Base-by-base conservation (phyloP, 2,888 invertebrate genomes). In the Ramazzottius varieornatus region DNA sequence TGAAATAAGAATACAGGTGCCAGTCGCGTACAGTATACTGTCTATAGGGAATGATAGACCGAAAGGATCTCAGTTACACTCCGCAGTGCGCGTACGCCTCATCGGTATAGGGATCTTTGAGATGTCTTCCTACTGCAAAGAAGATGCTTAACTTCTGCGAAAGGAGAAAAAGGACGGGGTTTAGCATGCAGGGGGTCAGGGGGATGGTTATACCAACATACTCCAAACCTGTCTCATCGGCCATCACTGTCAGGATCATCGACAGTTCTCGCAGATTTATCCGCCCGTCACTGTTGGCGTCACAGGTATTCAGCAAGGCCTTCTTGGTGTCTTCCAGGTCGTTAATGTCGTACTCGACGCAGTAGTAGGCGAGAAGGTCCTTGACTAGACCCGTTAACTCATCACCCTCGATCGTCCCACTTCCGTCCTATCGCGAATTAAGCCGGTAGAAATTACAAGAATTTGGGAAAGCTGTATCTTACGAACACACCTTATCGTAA, bases 111-210 rank as follows among this genome's bases (percentile, higher is more conserved):
- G 54, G 54, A 54, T 54, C 54, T 13, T 54, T 54, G 8, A 54
- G 54, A 54, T 54, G 54, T 24, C 54, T 54, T 54, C 54, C 54
- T 54, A 54, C 54, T 54, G 54, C 54, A 54, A 54, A 54, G 54
- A 54, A 54, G 8, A 24, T 54, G 8, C 54, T 54, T 54, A 24
- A 54, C 54, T 54, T 54, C 54, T 54, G 54, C 29, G 54, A 54
- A 54, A 24, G 54, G 24, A 20, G 20, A 20, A 40, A 40, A 54
- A 16, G 54, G 54, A 24, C 16, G 24, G 54, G 54, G 20, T 54
- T 54, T 8, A 29, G 29, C 4, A 54, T 29, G 29, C 54, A 29
- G 54, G 29, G 20, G 29, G 29, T 54, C n/a, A 29, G 13, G 29
- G 24, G 54, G 29, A 24, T 29, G 13, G n/a, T 13, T 29, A 29